Conservation (phyloP, 2,888 invertebrate genomes). For the Lymantria monacha region DNA sequence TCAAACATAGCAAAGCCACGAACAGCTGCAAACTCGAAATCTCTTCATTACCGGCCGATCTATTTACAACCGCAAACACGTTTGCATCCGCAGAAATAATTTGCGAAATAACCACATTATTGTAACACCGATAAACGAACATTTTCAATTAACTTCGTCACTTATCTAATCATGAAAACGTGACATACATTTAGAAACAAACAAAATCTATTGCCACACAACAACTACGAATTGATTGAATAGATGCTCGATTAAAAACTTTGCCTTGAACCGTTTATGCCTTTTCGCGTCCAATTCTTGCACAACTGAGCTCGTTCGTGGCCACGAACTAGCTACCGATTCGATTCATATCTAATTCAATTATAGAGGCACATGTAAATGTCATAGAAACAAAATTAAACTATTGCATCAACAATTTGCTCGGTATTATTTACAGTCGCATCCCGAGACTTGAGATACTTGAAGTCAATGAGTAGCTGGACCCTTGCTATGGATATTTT, state of each 20-base stretch:
- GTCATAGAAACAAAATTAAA: slow-evolving; percentile 57
- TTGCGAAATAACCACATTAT: background rate
- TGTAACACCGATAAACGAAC: slow-evolving; percentile 8
- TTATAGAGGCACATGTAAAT: slow-evolving; percentile 71
- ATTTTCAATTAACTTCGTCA: slow-evolving; percentile 42
- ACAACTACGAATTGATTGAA: slow-evolving; percentile 48
- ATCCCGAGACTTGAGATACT: no score
- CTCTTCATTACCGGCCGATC: background rate
- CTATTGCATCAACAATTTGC: slow-evolving; percentile 31
- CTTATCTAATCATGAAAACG: slow-evolving; percentile 48
- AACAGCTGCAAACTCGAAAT: background rate
- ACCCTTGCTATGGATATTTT: no score
- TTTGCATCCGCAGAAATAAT: background rate
- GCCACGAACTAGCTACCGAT: slow-evolving; percentile 45
- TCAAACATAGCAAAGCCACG: no score
- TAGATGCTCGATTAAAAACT: slow-evolving; percentile 39
- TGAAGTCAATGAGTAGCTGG: no score
- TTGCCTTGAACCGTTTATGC: slow-evolving; percentile 66
- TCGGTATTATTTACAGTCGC: background rate
- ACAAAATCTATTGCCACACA: slow-evolving; percentile 45
- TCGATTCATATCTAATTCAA: slow-evolving; percentile 63
- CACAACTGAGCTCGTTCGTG: slow-evolving; percentile 45
- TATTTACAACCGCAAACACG: background rate
- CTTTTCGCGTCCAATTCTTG: slow-evolving; percentile 47
- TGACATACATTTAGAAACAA: slow-evolving; percentile 43